A percentile compares a stretch with the other conserved stretches of the same genome.
Conservation (phyloP, 2,888 invertebrate species). For the Drosophila ustulata region DNA sequence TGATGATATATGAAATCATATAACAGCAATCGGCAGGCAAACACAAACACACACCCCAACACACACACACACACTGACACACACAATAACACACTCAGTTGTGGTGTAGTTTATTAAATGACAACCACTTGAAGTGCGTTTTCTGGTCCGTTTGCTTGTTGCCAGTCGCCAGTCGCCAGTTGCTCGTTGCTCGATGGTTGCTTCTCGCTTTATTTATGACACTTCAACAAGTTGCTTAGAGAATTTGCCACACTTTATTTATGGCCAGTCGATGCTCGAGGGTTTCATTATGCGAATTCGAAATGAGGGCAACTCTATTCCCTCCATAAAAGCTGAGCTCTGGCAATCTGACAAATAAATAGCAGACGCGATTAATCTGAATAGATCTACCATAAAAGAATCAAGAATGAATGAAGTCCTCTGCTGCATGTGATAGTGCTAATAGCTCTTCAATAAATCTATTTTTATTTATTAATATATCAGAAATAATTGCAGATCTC, state of each 20-base stretch:
- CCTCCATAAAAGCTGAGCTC: background rate
- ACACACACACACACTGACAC: no score
- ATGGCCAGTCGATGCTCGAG: slow-evolving; percentile 41
- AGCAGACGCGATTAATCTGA: background rate
- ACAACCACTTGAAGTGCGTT: slow-evolving; percentile 62
- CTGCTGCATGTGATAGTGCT: background rate
- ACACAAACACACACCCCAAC: slow-evolving; percentile 26
- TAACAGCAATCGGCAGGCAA: slow-evolving; percentile 74
- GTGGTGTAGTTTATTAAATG: slow-evolving; percentile 78
- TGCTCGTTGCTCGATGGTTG: slow-evolving; percentile 2
- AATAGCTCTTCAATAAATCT: background rate
- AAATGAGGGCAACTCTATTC: slow-evolving; percentile 59
- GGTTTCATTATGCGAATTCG: slow-evolving; percentile 39
- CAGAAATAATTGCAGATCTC: background rate
- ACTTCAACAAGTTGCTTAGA: slow-evolving; percentile 76
- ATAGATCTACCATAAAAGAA: background rate
- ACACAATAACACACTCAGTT: slow-evolving; percentile 33
- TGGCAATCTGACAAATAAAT: background rate
- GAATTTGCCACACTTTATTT: slow-evolving; percentile 78
- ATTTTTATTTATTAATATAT: background rate
- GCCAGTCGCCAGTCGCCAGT: background rate
- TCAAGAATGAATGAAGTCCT: background rate
- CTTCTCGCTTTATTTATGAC: slow-evolving; percentile 71
- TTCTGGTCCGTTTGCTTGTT: slow-evolving; percentile 28
- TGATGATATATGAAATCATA: slow-evolving; percentile 82